Base-by-base conservation (phyloP, 2,888 invertebrate species). In the Xestia ashworthii region DNA sequence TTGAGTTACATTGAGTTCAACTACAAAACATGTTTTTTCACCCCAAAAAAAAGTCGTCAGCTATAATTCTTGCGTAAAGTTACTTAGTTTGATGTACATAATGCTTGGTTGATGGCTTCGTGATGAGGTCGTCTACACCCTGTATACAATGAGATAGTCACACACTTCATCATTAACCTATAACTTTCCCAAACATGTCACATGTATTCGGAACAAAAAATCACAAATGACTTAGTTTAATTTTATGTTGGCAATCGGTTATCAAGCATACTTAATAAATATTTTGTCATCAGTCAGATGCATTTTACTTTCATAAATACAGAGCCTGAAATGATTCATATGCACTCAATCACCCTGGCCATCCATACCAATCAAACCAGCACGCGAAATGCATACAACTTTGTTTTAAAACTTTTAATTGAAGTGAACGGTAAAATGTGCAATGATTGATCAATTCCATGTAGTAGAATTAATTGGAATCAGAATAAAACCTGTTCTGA, bases 351-450 rank as follows among this genome's bases (percentile, higher is more conserved):
- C 38, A 64, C 38, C 12, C 38, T 12, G 41, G 38, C 8, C 41
- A 38, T 22, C 22, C 22, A 64, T 22, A 64, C 6, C 41, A 3
- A 64, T 64, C 3, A 41, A 38, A 12, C 5, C 12, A 22, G 22
- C 11, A 64, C 1, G 6, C 64, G 22, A 22, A 64, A 64, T 22
- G 41, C 11, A 22, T 22, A 41, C 64, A 64, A 64, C 41, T 22
- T 41, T 64, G 22, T 64, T 64, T 22, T 64, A n/a, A 64, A 41
- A 50, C n/a, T 58, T 58, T 25, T 25, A 58, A 58, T 58, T n/a
- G 25, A 25, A 25, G 50, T 19, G 8, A 50, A 16, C 19, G 19
- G 1, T 16, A 8, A 14, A 32, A 16, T 53, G 9, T 25, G n/a
- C 53, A 53, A 9, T 53, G n/a, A 60, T 60, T 60, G 3, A 32